Evolutionary conservation across 2,113 vertebrate species (phyloP).

Genomic region (Puffinus mauretanicus): DNA sequence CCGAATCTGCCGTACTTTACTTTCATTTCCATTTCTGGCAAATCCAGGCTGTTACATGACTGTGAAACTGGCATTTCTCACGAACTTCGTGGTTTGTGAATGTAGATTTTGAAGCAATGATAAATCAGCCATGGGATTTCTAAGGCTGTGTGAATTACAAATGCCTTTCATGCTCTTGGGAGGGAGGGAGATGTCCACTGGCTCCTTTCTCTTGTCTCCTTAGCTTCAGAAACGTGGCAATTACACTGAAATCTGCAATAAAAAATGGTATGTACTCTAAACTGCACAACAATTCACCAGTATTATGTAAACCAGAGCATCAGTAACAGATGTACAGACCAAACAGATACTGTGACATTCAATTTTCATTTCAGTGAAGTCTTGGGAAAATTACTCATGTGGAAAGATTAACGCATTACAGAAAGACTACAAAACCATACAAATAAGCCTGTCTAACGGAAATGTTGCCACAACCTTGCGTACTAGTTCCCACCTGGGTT

Average conservation of each 20-base stretch:
- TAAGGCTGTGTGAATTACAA: neutral
- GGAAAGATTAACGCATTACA: neutral
- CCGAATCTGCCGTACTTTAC: neutral
- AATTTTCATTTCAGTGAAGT: neutral
- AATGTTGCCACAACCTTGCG: neutral
- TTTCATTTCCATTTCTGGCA: slow-evolving; percentile 3
- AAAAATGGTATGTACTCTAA: neutral
- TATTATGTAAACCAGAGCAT: neutral
- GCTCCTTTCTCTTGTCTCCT: neutral
- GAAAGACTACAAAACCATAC: neutral
- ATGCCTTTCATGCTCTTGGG: neutral
- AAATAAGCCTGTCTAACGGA: neutral
- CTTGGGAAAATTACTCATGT: neutral
- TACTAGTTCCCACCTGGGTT: neutral
- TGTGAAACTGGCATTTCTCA: neutral
- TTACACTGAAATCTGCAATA: neutral
- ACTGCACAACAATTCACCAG: neutral
- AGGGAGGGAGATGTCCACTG: neutral
- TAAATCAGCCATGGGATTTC: neutral
- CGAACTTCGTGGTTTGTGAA: neutral
- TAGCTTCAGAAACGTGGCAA: neutral
- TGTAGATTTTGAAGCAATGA: neutral
- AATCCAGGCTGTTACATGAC: neutral
- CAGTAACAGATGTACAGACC: slow-evolving; percentile 11
- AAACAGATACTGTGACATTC: neutral